Base-by-base conservation (phyloP, 2,888 invertebrate genomes). In the Drosophila fungiperda region DNA sequence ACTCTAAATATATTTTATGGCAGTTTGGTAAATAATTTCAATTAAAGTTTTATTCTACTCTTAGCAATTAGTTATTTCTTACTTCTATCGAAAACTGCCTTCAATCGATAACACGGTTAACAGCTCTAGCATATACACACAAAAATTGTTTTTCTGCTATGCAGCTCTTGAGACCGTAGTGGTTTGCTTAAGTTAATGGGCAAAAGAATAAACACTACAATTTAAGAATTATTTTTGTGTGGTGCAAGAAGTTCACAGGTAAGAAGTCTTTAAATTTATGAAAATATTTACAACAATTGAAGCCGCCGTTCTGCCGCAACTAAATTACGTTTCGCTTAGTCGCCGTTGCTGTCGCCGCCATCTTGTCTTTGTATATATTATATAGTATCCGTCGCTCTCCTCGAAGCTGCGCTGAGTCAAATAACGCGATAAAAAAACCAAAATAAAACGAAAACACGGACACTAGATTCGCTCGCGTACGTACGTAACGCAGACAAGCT, bases 271-370 rank as follows among this genome's bases (percentile, higher is more conserved):
- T 12, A 67, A 49, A 64, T 62, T 45, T 66, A 33, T 26, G 0
- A 62, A 54, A 6, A 62, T 54, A 63, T 66, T 55, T 61, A 64
- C 36, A 64, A 61, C 48, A 42, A 52, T 67, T 63, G 69, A 75
- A 68, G 75, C 54, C 71, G 65, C 61, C 64, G 83, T 67, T 60
- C 68, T 67, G 67, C 73, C 36, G 78, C 68, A 62, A 63, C 40
- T 62, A 49, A 66, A 58, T 60, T 48, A 69, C 68, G 66, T 61
- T 58, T 64, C 80, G 76, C 53, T 40, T 67, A 73, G 70, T 63
- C 78, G 75, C 67, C 81, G 74, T 69, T 81, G 76, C 59, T 52
- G 75, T 71, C 83, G 85, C 71, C 88, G 86, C 83, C 83, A 88
- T 88, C 76, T 88, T 85, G 79, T 78, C 72, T 78, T 86, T 68